A percentile compares a stretch with the other conserved stretches of the same genome.
phyloP scores from a whole-genome alignment of 2,888 invertebrate genomes.

The Tiphia femorata region DNA sequence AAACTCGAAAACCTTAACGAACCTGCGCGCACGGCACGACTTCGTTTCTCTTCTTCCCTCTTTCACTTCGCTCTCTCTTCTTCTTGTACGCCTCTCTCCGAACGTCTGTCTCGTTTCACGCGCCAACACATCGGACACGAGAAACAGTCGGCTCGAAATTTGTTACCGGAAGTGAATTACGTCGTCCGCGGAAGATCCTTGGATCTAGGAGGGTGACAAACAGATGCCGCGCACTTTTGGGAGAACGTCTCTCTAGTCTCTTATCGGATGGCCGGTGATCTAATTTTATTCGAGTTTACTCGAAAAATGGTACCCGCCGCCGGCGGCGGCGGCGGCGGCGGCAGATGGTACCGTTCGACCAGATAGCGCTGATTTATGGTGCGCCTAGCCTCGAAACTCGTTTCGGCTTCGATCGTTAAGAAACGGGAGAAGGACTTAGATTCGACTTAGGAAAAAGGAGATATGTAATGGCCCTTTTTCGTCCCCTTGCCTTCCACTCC shows the following conservation, averaged over 20 bases:
- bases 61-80: constrained; percentile 10
- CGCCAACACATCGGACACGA: too few species aligned
- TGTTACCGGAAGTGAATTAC: too few species aligned
- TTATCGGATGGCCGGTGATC: constrained; percentile 46
- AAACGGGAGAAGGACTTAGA: constrained; percentile 17
- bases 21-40: constrained; percentile 33
- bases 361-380: constrained; percentile 64
- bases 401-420: constrained; percentile 31
- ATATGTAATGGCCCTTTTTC: too few species aligned
- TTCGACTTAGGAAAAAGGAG: constrained; percentile 20
- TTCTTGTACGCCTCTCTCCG: constrained; percentile 3
- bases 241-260: background rate
- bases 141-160: too few species aligned
- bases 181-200: too few species aligned
- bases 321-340: constrained; percentile 38
- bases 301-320: constrained; percentile 35
- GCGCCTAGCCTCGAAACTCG: constrained; percentile 41
- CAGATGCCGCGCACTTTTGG: background rate
- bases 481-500: too few species aligned
- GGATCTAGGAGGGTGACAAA: too few species aligned
- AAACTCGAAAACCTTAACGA: constrained; percentile 49
- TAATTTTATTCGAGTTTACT: constrained; percentile 59
- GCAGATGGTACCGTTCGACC: constrained; percentile 51
- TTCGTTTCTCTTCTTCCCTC: constrained; percentile 15
- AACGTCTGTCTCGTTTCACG: background rate